Evolutionary conservation across 2,888 invertebrate species (phyloP).

Genomic region (Rugalucina vietnamica): DNA sequence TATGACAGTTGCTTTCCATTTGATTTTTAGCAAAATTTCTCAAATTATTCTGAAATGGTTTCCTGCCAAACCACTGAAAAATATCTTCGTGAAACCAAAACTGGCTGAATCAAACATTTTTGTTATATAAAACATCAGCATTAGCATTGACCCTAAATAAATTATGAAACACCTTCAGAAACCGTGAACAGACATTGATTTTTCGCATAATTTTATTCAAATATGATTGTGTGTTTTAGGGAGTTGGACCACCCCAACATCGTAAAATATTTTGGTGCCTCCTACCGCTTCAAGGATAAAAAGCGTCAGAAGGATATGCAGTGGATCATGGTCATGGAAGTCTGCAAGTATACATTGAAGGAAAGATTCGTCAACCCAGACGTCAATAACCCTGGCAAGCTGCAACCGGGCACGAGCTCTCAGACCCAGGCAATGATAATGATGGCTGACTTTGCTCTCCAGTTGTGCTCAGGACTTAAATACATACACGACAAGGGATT

Average conservation of each 20-base stretch:
- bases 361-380: constrained; percentile 58
- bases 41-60: too few species aligned
- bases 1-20: too few species aligned
- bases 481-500: constrained; percentile 76
- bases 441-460: constrained; percentile 68
- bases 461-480: constrained; percentile 70
- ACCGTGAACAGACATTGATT: too few species aligned
- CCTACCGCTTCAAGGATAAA: constrained; percentile 56
- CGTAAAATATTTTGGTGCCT: constrained; percentile 75
- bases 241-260: constrained; percentile 77
- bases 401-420: constrained; percentile 1
- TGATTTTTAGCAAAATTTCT: too few species aligned
- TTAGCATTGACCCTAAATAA: too few species aligned
- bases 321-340: constrained; percentile 79
- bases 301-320: constrained; percentile 62
- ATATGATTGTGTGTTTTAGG: too few species aligned
- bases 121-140: too few species aligned
- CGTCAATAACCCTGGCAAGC: constrained; percentile 57
- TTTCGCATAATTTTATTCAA: too few species aligned
- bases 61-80: too few species aligned
- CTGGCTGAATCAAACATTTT: too few species aligned
- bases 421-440: constrained; percentile 64
- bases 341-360: constrained; percentile 73
- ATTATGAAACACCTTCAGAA: too few species aligned
- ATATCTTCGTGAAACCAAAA: too few species aligned